Evolutionary conservation across 2,797 vertebrate species (phyloP).

Genomic region (Coranthus polyacanthus): DNA sequence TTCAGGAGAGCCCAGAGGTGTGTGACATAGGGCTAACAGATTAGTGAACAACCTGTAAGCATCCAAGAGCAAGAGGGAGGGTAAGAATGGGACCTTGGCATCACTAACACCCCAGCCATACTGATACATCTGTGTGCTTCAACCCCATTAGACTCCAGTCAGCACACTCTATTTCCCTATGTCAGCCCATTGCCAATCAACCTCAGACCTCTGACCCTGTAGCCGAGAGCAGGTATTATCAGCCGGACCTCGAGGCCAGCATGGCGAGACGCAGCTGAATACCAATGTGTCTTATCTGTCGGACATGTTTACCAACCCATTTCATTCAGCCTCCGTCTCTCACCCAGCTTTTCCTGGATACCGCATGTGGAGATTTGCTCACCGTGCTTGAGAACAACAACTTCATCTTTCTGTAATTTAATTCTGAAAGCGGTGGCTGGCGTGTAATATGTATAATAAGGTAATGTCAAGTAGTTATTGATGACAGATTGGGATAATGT

Average conservation of each 20-base stretch:
- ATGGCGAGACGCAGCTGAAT: slow-evolving; percentile 64
- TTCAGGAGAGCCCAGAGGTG: slow-evolving; percentile 39
- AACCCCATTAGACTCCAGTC: slow-evolving; percentile 75
- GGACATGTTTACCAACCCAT: slow-evolving; percentile 56
- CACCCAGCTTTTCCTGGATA: slow-evolving; percentile 26
- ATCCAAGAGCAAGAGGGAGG: slow-evolving; percentile 14
- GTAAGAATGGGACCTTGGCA: slow-evolving; percentile 33
- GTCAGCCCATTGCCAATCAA: slow-evolving; percentile 79
- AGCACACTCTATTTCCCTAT: slow-evolving; percentile 69
- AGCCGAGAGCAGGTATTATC: slow-evolving; percentile 62
- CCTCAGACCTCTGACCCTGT: slow-evolving; percentile 70
- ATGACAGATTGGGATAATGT: slow-evolving; percentile 33
- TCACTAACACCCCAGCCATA: slow-evolving; percentile 46
- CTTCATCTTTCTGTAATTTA: slow-evolving; percentile 63
- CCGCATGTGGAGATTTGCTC: slow-evolving; percentile 35
- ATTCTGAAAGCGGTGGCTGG: slow-evolving; percentile 48
- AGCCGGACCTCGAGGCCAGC: slow-evolving; percentile 48
- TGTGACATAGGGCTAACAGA: slow-evolving; percentile 62
- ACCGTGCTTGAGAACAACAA: slow-evolving; percentile 49
- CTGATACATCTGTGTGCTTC: slow-evolving; percentile 41
- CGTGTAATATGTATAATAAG: slow-evolving; percentile 54
- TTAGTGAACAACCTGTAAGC: slow-evolving; percentile 66
- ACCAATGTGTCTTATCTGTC: slow-evolving; percentile 73
- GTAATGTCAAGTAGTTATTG: slow-evolving; percentile 55
- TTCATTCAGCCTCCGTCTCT: slow-evolving; percentile 44